Conservation (phyloP, 2,113 vertebrate genomes). For the Aythya baeri region DNA sequence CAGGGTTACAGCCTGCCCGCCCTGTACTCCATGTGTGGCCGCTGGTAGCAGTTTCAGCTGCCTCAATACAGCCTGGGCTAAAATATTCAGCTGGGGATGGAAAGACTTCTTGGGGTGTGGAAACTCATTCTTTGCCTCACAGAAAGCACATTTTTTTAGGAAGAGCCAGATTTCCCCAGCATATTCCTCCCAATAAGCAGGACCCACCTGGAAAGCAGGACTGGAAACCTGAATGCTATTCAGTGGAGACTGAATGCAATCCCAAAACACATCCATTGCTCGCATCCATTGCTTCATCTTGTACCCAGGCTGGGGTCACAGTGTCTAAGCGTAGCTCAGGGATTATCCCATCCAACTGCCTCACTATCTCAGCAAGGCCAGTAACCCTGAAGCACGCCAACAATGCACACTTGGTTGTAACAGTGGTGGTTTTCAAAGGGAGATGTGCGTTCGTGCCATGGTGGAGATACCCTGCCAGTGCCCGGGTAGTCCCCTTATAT, state of each 20-base stretch:
- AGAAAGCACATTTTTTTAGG: neutral
- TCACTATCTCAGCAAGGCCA: rapidly evolving
- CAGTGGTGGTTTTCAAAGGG: rapidly evolving
- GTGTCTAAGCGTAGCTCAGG: neutral
- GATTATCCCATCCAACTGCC: neutral
- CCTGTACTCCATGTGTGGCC: rapidly evolving
- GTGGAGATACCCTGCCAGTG: neutral
- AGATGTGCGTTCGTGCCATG: rapidly evolving
- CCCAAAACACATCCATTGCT: neutral
- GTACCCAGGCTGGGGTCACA: rapidly evolving
- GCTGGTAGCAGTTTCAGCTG: neutral
- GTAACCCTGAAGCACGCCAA: neutral
- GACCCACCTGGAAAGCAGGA: neutral
- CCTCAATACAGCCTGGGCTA: rapidly evolving
- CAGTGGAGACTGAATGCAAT: neutral
- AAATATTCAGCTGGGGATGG: neutral
- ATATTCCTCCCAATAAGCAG: neutral
- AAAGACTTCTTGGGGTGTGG: neutral
- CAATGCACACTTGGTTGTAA: rapidly evolving
- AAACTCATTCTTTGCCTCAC: neutral
- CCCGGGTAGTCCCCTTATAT: neutral
- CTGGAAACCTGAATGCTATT: neutral
- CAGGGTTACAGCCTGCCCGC: neutral
- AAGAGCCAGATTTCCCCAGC: neutral
- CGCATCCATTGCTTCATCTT: neutral